Conservation (phyloP, 2,888 invertebrate species). For the Trileptium ribeirensis region DNA sequence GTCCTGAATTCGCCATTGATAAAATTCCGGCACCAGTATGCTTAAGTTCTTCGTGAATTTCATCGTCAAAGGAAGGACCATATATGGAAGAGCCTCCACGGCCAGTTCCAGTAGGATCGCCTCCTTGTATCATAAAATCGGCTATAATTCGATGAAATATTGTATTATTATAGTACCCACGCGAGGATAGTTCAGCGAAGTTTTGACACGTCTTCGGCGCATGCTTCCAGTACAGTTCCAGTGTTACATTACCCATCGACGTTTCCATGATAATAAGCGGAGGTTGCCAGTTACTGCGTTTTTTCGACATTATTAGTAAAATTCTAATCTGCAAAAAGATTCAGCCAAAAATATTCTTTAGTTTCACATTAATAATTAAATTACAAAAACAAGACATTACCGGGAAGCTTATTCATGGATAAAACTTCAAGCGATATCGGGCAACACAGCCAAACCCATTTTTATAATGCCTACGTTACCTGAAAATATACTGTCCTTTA, state of each 20-base stretch:
- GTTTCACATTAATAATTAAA: too few relatives aligned
- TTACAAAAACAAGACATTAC: too few relatives aligned
- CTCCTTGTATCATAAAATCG: conserved; percentile 62
- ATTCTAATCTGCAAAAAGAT: too few relatives aligned
- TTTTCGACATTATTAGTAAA: too few relatives aligned
- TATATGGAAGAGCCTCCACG: conserved; percentile 94
- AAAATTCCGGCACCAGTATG: conserved; percentile 86
- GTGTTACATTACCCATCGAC: conserved; percentile 84
- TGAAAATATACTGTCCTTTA: too few relatives aligned
- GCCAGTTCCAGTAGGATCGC: conserved; percentile 94
- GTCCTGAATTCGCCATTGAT: conserved; percentile 98
- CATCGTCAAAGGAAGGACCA: conserved; percentile 87
- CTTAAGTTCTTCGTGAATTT: conserved; percentile 83
- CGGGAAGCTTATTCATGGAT: too few relatives aligned
- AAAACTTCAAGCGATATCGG: too few relatives aligned
- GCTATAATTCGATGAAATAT: conserved; percentile 91
- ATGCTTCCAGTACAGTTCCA: conserved; percentile 97
- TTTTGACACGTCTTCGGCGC: conserved; percentile 94
- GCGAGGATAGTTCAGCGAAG: conserved; percentile 82
- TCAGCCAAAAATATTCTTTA: too few relatives aligned
- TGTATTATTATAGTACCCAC: conserved; percentile 91
- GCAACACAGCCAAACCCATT: too few relatives aligned
- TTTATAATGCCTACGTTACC: too few relatives aligned
- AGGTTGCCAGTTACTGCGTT: too few relatives aligned
- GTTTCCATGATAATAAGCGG: too few relatives aligned